Conservation (phyloP, 2,113 vertebrate species). For the Hepsetus odoe region DNA sequence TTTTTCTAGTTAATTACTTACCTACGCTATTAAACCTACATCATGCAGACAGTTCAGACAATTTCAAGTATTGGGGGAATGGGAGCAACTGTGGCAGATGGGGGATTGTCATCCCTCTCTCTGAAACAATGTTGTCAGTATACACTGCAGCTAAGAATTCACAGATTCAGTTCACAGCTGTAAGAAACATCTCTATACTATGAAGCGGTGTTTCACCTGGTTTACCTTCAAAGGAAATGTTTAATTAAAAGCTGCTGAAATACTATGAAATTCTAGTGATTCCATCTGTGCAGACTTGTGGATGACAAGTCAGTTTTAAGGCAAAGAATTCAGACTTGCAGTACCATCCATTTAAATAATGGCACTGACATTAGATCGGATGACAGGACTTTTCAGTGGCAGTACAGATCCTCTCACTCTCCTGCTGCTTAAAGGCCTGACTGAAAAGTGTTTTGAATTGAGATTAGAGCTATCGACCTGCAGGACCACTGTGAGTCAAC, state of each 20-base stretch:
- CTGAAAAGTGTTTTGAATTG: not conserved
- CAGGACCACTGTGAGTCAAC: not conserved
- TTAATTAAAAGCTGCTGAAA: slow-evolving; percentile 44
- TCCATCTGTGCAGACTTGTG: slow-evolving; percentile 33
- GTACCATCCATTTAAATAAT: slow-evolving; percentile 2
- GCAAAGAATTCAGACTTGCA: slow-evolving; percentile 20
- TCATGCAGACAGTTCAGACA: too few species aligned
- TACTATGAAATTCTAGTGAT: slow-evolving; percentile 26
- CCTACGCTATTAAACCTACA: too few species aligned
- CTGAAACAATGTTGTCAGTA: slow-evolving; percentile 32
- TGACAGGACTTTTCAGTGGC: not conserved
- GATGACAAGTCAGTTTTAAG: slow-evolving; percentile 38
- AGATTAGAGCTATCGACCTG: too few species aligned
- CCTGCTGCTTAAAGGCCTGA: not conserved
- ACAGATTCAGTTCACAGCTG: slow-evolving; percentile 40
- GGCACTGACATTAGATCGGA: slow-evolving; percentile 1
- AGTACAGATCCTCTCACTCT: not conserved
- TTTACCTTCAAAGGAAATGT: slow-evolving; percentile 19
- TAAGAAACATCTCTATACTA: slow-evolving; percentile 23
- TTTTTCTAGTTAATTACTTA: too few species aligned
- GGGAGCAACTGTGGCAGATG: too few species aligned
- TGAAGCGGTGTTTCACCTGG: slow-evolving; percentile 25
- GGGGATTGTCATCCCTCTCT: not conserved
- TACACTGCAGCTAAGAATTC: slow-evolving; percentile 20
- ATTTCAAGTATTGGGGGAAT: too few species aligned